Conservation (phyloP, 2,113 vertebrate genomes). For the Myiagra hebetior region DNA sequence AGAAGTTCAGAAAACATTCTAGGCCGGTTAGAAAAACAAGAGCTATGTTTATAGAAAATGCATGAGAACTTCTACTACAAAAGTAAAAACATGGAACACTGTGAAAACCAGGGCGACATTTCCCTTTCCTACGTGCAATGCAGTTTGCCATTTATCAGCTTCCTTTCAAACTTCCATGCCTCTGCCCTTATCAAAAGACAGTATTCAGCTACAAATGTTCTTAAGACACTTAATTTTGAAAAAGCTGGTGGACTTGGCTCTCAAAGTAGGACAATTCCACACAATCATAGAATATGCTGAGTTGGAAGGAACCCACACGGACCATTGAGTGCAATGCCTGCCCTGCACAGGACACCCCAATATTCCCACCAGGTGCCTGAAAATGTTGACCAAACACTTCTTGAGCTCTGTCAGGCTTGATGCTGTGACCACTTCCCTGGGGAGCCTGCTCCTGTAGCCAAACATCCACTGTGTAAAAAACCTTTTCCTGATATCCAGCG, state of each 20-base stretch:
- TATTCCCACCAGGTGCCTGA: not conserved
- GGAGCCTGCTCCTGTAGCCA: not conserved
- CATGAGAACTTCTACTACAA: too few species aligned
- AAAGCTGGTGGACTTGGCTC: not conserved
- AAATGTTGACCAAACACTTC: accelerated
- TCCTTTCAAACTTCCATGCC: not conserved
- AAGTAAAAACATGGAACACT: too few species aligned
- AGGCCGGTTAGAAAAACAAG: too few species aligned
- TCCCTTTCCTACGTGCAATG: not conserved
- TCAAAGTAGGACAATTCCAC: not conserved
- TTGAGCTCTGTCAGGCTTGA: not conserved
- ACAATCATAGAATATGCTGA: not conserved
- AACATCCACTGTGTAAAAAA: accelerated
- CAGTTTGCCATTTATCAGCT: not conserved
- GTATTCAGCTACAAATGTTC: not conserved
- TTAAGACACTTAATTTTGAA: not conserved
- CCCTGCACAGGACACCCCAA: not conserved
- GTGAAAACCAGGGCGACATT: too few species aligned
- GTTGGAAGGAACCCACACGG: not conserved
- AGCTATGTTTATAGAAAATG: too few species aligned
- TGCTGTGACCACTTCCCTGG: not conserved
- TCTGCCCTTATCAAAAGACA: not conserved
- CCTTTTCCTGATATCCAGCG: not conserved
- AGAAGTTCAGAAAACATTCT: too few species aligned
- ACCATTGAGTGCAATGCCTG: accelerated